phyloP scores from a whole-genome alignment of 2,888 invertebrate genomes.

The Sepioteuthis lessoniana region DNA sequence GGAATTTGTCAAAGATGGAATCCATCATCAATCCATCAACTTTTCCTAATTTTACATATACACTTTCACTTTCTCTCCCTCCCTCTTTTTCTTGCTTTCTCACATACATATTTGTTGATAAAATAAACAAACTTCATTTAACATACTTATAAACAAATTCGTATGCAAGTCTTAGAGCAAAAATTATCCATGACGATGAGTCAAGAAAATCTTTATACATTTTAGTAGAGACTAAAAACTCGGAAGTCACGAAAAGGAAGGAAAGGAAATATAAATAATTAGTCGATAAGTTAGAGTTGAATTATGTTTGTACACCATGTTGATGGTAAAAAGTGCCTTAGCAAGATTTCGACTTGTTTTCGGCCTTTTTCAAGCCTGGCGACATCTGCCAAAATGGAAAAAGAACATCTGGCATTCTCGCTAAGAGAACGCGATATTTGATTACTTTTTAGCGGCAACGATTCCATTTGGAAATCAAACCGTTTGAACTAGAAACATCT shows the following conservation, averaged over 20 bases:
- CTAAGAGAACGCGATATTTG: neutral
- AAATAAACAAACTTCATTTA: no score
- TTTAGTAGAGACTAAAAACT: neutral
- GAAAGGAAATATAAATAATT: neutral
- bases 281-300: neutral
- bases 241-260: neutral
- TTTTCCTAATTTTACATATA: no score
- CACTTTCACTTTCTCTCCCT: no score
- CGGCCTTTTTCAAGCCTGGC: neutral
- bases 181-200: neutral
- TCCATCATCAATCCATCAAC: no score
- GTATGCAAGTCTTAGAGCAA: neutral
- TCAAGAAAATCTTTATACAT: neutral
- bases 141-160: neutral
- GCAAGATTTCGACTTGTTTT: neutral
- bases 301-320: neutral
- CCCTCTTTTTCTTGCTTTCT: no score
- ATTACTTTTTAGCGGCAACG: neutral
- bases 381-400: neutral
- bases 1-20: no score
- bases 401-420: neutral
- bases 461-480: conserved; percentile 2
- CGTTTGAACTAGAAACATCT: neutral
- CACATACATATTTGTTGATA: neutral
- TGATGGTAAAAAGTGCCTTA: neutral